Base-by-base conservation (phyloP, 37 sponge, comb jelly and placozoan genomes). In the Cliona cf. orientalis region DNA sequence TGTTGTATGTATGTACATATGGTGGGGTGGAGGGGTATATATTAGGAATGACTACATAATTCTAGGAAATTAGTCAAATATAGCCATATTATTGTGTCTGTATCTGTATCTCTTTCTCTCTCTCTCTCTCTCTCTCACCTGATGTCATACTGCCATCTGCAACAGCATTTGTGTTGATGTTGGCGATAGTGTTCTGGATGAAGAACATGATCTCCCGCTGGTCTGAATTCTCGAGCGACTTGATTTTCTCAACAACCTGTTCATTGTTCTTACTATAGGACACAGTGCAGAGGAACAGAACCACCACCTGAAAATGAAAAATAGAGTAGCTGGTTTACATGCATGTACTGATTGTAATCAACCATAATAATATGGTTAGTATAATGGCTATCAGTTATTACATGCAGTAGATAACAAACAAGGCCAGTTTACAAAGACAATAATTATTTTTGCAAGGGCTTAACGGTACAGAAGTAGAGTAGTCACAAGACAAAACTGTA, bases 161-260 rank as follows among this genome's bases (percentile, higher is more conserved):
- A 6, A 84, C 59, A 32, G 62, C 63, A 21, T 80, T 37, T 25
- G 56, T 76, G 42, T 80, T 72, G 17, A 85, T 63, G 21, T 80
- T 68, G 33, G 58, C 81, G 0, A 79, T 36, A 9, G 71, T 70
- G 3, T 34, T 55, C 39, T 90, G 81, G 61, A 90, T 90, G 65
- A 80, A 81, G 56, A 61, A 75, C 86, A 77, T 90, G 42, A 90
- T 80, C 56, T 85, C 86, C 9, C 64, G 26, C 44, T 90, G 91
- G n/a, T 63, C 77, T 19, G 1, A 14, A 35, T 46, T 26, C 63
- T 69, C 71, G 22, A 90, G 64, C 0, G 62, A 37, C 22, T 42
- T 74, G 69, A 90, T 90, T 32, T 34, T 38, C 12, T 32, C 71
- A 38, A 90, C 76, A 29, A 90, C 26, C 40, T 66, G 40, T 28